Conservation (phyloP, 2,888 invertebrate genomes). For the Salticus scenicus region DNA sequence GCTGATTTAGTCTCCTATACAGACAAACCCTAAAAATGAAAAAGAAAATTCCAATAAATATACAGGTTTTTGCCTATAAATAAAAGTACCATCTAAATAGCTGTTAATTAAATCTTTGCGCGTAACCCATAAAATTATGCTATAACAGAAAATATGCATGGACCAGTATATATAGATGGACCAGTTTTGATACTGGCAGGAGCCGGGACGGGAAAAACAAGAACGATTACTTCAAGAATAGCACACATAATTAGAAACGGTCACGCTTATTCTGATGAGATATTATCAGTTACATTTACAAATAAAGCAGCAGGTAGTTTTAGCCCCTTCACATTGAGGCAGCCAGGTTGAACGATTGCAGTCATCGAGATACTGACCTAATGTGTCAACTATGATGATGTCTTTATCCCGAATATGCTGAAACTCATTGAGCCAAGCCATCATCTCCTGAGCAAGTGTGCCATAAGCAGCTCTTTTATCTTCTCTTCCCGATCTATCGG, state of each 20-base stretch:
- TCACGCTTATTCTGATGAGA: not conserved
- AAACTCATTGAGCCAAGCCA: slow-evolving; percentile 13
- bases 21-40: too few relatives aligned
- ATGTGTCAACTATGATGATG: not conserved
- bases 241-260: slow-evolving; percentile 28
- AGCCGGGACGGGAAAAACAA: slow-evolving; percentile 58
- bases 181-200: slow-evolving; percentile 24
- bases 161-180: not conserved
- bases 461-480: slow-evolving; percentile 11
- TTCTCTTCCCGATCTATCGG: not conserved
- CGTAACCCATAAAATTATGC: too few relatives aligned
- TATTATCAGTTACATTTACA: slow-evolving; percentile 27
- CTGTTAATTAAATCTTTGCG: too few relatives aligned
- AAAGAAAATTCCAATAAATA: too few relatives aligned
- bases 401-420: slow-evolving; percentile 7
- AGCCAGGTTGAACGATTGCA: slow-evolving; percentile 20
- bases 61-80: too few relatives aligned
- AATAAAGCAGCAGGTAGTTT: slow-evolving; percentile 39
- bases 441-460: slow-evolving; percentile 4
- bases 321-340: slow-evolving; percentile 23
- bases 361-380: slow-evolving; percentile 7
- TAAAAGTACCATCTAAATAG: too few relatives aligned
- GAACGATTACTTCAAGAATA: slow-evolving; percentile 44
- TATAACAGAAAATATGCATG: too few relatives aligned
- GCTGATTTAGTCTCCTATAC: too few relatives aligned